phyloP scores from a whole-genome alignment of 2,113 vertebrate species.

The Sphyrna mokarran region DNA sequence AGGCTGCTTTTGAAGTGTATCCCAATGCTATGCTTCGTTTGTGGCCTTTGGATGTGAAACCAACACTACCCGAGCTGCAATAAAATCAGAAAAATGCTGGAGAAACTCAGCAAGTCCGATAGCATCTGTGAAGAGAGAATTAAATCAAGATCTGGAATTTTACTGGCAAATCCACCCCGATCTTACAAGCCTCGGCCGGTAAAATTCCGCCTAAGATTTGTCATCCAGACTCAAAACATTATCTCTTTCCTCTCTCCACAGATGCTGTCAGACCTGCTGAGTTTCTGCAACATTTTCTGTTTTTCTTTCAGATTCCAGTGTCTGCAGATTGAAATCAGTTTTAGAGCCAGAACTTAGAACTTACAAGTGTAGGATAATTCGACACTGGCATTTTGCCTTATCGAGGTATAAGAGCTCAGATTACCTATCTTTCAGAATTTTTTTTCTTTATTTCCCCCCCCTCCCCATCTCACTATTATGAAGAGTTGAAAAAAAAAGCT shows the following conservation, averaged over 20 bases:
- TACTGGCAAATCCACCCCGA: no score
- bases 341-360: not conserved
- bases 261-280: no score
- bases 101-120: no score
- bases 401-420: not conserved
- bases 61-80: not conserved
- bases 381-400: not conserved
- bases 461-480: not conserved
- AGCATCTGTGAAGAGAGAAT: no score
- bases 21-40: not conserved
- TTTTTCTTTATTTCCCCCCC: no score
- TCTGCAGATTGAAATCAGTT: not conserved
- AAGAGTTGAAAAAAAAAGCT: not conserved
- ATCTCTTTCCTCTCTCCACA: no score
- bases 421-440: not conserved
- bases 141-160: no score
- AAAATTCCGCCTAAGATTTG: no score
- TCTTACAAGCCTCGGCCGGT: no score
- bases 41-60: not conserved
- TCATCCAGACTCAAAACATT: no score
- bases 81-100: not conserved
- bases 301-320: no score
- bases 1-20: not conserved
- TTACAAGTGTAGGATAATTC: not conserved
- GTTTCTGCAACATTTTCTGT: no score